These are phyloP conservation scores for Rhombomys opimus DNA, from an alignment of 2,113 vertebrate genomes.

Conservation along the genomic window DNA sequence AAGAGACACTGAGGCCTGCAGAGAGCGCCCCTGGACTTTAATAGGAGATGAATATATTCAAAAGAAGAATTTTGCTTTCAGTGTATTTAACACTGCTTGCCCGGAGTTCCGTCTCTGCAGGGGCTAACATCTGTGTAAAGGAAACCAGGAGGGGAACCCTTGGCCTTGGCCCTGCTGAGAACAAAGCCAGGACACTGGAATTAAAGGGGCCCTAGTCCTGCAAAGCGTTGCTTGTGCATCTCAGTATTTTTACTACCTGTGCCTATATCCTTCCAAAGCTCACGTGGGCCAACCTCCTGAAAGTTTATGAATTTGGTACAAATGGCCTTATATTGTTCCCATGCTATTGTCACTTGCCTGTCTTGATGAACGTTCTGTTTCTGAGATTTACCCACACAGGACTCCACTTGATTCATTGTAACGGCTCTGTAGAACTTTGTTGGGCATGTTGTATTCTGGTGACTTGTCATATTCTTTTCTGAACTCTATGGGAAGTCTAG, in stretches of 20 bases:
- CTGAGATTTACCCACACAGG: not conserved
- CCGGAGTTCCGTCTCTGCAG: slow-evolving; percentile 59
- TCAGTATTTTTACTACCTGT: not conserved
- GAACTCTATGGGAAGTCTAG: slow-evolving; percentile 11
- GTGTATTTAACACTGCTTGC: slow-evolving; percentile 71
- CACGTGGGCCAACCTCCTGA: fast-evolving
- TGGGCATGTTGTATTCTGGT: not conserved
- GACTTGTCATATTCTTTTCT: not conserved
- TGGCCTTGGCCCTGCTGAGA: slow-evolving; percentile 72
- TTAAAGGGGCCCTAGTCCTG: slow-evolving; percentile 37
- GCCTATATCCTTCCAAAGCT: not conserved
- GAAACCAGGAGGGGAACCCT: slow-evolving; percentile 46
- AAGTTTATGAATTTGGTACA: not conserved
- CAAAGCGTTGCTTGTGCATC: slow-evolving; percentile 48
- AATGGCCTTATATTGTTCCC: not conserved
- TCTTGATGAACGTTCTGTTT: not conserved
- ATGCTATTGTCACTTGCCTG: not conserved
- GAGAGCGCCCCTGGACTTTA: slow-evolving; percentile 75
- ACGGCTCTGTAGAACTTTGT: not conserved
- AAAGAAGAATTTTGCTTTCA: slow-evolving; percentile 80
- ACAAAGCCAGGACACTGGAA: slow-evolving; percentile 72
- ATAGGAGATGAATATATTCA: slow-evolving; percentile 71
- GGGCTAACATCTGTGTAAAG: slow-evolving; percentile 67
- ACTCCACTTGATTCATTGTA: slow-evolving; percentile 18
- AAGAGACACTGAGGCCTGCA: slow-evolving; percentile 50